Evolutionary conservation across 1,140 invertebrate genomes (phyloP), one percentile per base, ranked within the genome.

Genomic region (Platyura marginata): DNA sequence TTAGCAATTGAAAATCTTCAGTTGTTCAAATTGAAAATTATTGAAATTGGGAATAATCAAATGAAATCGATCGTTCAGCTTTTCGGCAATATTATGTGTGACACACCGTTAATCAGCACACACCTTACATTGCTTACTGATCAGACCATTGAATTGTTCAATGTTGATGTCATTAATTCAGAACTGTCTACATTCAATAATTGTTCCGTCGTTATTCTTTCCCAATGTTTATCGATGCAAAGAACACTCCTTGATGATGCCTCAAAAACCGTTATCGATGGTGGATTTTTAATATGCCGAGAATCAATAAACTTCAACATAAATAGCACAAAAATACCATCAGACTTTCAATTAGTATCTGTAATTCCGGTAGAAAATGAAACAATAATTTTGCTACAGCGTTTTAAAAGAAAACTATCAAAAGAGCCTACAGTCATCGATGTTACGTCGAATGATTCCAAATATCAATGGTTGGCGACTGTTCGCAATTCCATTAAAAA

Each of bases 1-100:
- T 55, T 90, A 1, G 72, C 77, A 1, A 54, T 91, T 1, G 91
- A 95, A 56, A 92, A 91, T 59, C 56, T 71, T 21, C 56, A 68
- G 18, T 63, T 61, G 0, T 67, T 71, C 18, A 81, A 79, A 60
- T 63, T 92, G 0, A 84, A 79, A 48, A 68, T 76, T 3, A 63
- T 87, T 9, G 64, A 69, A 48, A 65, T 70, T 15, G 63, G 68
- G 37, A 48, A 57, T 21, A 49, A 63, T 42, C 47, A 46, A 4
- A 50, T 63, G 3, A 46, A 67, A 42, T 57, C 68, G 0, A 43
- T 75, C 0, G 59, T 70, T 2, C 68, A 70, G 13, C 45, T 67
- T 10, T 62, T 83, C 3, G 52, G 62, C 25, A 68, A 72, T 1
- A 53, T 69, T 2, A 56, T 81, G 2, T 67, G 62, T 38, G 71